phyloP scores from a whole-genome alignment of 2,888 invertebrate species.

The Thecocarcelia acutangulata region DNA sequence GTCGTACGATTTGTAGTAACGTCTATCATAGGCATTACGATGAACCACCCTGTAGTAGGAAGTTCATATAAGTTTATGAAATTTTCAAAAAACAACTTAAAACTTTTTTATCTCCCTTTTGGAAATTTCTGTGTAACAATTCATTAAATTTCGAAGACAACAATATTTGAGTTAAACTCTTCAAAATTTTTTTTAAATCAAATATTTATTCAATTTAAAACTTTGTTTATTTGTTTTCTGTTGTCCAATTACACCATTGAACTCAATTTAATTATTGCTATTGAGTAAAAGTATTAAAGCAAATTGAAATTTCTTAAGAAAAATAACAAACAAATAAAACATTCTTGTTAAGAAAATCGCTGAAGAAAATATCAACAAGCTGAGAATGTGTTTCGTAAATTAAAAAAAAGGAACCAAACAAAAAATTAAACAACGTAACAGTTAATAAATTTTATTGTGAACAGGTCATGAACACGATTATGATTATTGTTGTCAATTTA shows the following conservation, averaged over 20 bases:
- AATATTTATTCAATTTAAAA: constrained; percentile 7
- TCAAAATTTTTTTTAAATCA: neutral
- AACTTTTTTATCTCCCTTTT: too few relatives aligned
- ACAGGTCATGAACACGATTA: constrained; percentile 11
- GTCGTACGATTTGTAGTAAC: too few relatives aligned
- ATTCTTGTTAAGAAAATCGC: constrained; percentile 13
- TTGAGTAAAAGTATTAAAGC: neutral
- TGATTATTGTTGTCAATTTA: neutral
- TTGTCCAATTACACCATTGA: constrained; percentile 1
- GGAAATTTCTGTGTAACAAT: too few relatives aligned
- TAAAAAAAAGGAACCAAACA: neutral
- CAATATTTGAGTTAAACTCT: neutral
- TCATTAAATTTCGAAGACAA: neutral
- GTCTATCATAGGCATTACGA: too few relatives aligned
- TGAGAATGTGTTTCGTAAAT: constrained; percentile 8
- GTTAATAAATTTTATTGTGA: neutral
- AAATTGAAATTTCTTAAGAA: constrained; percentile 20
- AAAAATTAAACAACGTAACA: neutral
- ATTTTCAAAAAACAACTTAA: too few relatives aligned
- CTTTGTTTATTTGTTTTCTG: constrained; percentile 15
- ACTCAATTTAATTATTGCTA: constrained; percentile 19
- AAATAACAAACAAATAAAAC: constrained; percentile 22
- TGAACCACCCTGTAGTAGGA: too few relatives aligned
- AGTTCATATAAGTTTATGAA: too few relatives aligned
- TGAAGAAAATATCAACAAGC: neutral